Percentiles rank a stretch among this genome's conserved stretches.
Conservation (phyloP, 2,888 invertebrate genomes). For the Luperina testacea region DNA sequence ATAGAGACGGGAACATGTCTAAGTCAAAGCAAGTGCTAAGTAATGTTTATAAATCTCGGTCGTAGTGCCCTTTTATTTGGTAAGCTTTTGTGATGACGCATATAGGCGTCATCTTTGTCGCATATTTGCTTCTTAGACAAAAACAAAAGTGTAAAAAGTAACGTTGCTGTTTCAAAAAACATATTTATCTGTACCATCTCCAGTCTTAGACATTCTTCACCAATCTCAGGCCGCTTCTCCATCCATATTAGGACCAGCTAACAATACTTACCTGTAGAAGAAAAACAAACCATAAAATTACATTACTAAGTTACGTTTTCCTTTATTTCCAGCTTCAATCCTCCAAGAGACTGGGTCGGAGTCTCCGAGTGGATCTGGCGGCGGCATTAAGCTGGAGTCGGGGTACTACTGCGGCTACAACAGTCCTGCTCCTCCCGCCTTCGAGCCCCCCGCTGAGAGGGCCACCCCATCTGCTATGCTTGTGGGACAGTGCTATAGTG, state of each 20-base stretch:
- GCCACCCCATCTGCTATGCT: constrained; percentile 92
- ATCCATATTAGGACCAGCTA: neutral
- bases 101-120: neutral
- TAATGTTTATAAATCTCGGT: neutral
- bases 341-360: constrained; percentile 96
- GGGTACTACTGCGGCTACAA: constrained; percentile 89
- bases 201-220: neutral
- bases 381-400: constrained; percentile 88
- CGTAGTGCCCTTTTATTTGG: neutral
- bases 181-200: neutral
- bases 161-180: neutral
- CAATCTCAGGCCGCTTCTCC: neutral
- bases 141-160: no score
- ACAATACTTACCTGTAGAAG: neutral
- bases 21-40: neutral
- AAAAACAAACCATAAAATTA: neutral
- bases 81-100: neutral
- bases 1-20: neutral
- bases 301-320: neutral
- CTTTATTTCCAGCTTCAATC: constrained; percentile 95
- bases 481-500: constrained; percentile 94
- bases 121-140: neutral
- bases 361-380: constrained; percentile 87
- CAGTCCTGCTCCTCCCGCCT: constrained; percentile 86
- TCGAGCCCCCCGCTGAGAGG: constrained; percentile 84